A percentile compares a stretch with the other conserved stretches of the same genome.
phyloP scores from a whole-genome alignment of 92 coral and sea anemone genomes.

The Parazoanthus swiftii region DNA sequence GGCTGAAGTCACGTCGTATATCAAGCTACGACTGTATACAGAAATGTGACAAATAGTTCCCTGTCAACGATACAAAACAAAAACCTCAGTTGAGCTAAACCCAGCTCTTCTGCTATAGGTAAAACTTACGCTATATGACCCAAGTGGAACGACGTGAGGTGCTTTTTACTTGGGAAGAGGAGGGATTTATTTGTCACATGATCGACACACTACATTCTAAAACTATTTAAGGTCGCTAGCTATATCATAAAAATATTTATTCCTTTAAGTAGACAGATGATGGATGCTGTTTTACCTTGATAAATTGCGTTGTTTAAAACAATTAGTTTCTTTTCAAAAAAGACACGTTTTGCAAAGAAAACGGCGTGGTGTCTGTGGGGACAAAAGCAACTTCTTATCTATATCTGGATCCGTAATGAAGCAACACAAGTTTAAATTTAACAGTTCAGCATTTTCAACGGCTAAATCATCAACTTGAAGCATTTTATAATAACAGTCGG shows the following conservation, averaged over 20 bases:
- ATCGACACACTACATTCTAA: background rate
- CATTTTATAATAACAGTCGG: background rate
- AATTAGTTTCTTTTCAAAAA: too few species aligned
- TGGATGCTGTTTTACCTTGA: background rate
- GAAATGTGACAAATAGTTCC: constrained; percentile 8
- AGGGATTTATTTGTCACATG: background rate
- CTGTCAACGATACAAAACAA: background rate
- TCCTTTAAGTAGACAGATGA: constrained; percentile 7
- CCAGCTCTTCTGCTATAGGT: background rate
- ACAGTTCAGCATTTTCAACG: background rate
- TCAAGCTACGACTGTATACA: constrained; percentile 10
- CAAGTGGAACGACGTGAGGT: background rate
- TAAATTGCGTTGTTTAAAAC: too few species aligned
- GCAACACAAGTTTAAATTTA: background rate
- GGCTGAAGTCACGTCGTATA: background rate
- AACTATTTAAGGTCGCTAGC: background rate
- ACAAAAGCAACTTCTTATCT: too few species aligned
- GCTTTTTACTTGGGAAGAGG: background rate
- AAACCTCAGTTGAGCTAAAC: background rate
- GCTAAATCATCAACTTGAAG: background rate
- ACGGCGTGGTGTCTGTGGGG: too few species aligned
- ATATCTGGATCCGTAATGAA: too few species aligned
- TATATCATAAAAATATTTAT: constrained; percentile 4
- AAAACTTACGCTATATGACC: background rate
- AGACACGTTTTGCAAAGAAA: too few species aligned